A percentile compares a stretch with the other conserved stretches of the same genome.
Evolutionary conservation across 2,797 vertebrate species (phyloP).

Genomic region (Hippocampus kuda): DNA sequence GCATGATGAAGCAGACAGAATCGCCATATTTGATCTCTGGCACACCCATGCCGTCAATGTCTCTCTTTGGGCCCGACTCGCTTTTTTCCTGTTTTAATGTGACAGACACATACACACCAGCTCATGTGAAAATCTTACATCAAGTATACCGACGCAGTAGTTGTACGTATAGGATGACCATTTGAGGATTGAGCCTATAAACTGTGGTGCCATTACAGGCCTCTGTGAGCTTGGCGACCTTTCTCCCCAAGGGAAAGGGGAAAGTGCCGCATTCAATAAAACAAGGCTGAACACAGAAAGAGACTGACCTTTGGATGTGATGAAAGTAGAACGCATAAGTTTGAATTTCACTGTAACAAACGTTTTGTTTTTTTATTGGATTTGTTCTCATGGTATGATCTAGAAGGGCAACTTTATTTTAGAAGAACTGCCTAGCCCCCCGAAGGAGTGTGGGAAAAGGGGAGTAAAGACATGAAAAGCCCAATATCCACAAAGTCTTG

Average conservation of each 20-base stretch:
- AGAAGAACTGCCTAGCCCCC: not conserved
- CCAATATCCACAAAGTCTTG: not conserved
- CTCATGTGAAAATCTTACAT: conserved; percentile 12
- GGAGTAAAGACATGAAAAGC: not conserved
- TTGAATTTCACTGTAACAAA: not conserved
- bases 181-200: conserved; percentile 5
- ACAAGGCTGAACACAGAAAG: conserved; percentile 30
- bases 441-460: not conserved
- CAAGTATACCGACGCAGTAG: conserved; percentile 23
- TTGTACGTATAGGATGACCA: conserved; percentile 17
- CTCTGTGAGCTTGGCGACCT: conserved; percentile 40
- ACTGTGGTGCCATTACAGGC: conserved; percentile 1
- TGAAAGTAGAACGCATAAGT: not conserved
- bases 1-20: conserved; percentile 90
- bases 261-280: conserved; percentile 36
- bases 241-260: conserved; percentile 37
- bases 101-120: too few relatives aligned
- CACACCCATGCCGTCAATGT: conserved; percentile 92
- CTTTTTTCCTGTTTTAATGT: conserved; percentile 77
- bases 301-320: conserved; percentile 31
- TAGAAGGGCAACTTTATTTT: not conserved
- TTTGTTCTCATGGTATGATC: not conserved
- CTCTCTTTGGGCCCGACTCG: conserved; percentile 80
- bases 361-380: not conserved
- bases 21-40: conserved; percentile 97